Percentiles rank a stretch among this genome's conserved stretches.
These are phyloP conservation scores for Sebastes hubbsi DNA, from an alignment of 2,797 vertebrate species.

Conservation along the genomic window DNA sequence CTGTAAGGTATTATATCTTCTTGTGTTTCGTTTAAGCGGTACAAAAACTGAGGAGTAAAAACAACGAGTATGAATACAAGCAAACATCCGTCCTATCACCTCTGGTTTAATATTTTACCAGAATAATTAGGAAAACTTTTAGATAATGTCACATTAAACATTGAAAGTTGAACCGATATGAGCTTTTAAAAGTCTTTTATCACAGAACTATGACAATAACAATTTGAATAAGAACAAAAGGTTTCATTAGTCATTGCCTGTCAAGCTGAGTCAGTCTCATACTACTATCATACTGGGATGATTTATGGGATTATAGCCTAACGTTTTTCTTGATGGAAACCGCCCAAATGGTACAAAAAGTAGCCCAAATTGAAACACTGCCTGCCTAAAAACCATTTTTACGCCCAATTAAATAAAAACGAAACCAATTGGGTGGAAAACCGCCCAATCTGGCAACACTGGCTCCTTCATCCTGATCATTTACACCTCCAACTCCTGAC, in stretches of 20 bases:
- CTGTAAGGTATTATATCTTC: no score
- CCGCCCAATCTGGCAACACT: background rate
- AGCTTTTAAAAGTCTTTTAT: background rate
- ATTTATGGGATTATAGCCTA: background rate
- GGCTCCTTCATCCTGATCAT: conserved; percentile 32
- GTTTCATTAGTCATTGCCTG: background rate
- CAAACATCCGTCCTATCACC: no score
- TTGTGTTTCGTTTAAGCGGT: no score
- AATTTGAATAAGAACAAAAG: background rate
- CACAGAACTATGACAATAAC: background rate
- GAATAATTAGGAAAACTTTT: no score
- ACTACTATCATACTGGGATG: background rate
- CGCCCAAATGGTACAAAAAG: background rate
- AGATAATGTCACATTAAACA: no score
- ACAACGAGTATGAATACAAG: no score
- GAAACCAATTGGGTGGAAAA: background rate
- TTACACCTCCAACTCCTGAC: conserved; percentile 37
- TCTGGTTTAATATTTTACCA: no score
- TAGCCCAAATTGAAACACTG: background rate
- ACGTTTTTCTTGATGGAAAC: background rate
- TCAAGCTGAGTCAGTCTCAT: background rate
- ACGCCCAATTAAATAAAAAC: background rate
- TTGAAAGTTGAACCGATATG: background rate
- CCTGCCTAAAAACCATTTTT: background rate
- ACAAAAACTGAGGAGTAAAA: no score